These are phyloP conservation scores for Aplocera efformata DNA, from an alignment of 2,888 invertebrate species.

Conservation along the genomic window DNA sequence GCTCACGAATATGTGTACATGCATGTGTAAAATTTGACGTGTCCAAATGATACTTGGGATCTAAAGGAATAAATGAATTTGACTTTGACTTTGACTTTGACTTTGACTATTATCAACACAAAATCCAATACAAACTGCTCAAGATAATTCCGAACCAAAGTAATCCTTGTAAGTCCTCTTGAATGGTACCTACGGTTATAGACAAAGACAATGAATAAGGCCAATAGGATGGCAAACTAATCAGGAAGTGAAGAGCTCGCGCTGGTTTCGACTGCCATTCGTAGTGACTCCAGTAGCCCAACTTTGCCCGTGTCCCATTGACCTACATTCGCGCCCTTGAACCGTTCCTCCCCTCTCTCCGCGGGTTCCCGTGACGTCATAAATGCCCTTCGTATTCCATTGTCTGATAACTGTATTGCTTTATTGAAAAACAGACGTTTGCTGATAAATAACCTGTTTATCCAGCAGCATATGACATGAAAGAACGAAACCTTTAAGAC, in stretches of 20 bases:
- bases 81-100: too few relatives aligned
- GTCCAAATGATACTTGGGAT: too few relatives aligned
- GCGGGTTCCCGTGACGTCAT: slow-evolving; percentile 67
- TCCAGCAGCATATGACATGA: too few relatives aligned
- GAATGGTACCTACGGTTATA: slow-evolving; percentile 14
- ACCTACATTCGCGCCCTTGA: slow-evolving; percentile 75
- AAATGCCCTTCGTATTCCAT: slow-evolving; percentile 49
- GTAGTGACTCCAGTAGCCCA: slow-evolving; percentile 45
- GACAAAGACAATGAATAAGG: slow-evolving; percentile 22
- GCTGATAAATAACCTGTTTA: slow-evolving; percentile 35
- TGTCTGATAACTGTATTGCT: slow-evolving; percentile 46
- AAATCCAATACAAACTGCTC: background rate
- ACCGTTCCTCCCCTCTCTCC: slow-evolving; percentile 49
- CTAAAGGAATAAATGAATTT: too few relatives aligned
- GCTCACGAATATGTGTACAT: too few relatives aligned
- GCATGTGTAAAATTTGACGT: too few relatives aligned
- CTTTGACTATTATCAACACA: background rate
- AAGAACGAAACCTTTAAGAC: too few relatives aligned
- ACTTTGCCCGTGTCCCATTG: slow-evolving; percentile 64
- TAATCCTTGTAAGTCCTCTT: slow-evolving; percentile 14
- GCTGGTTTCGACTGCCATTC: slow-evolving; percentile 25
- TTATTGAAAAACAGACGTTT: slow-evolving; percentile 32
- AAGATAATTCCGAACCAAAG: slow-evolving; percentile 7
- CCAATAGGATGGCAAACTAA: slow-evolving; percentile 34
- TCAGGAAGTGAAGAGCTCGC: slow-evolving; percentile 36